Evolutionary conservation across 2,888 invertebrate genomes (phyloP).

Genomic region (Cosmia trapezina): DNA sequence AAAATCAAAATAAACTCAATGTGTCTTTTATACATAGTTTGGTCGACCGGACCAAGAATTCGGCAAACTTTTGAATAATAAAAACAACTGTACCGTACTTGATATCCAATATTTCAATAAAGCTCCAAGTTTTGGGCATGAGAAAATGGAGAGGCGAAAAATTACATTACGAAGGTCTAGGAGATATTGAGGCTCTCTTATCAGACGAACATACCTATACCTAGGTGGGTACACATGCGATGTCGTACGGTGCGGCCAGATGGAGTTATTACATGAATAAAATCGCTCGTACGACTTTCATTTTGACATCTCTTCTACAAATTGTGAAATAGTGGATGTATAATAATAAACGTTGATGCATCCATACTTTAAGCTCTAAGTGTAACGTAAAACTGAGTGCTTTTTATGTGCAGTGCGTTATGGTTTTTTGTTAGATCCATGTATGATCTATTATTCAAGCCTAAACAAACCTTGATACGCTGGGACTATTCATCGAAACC

Average conservation of each 20-base stretch:
- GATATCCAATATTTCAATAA: slow-evolving; percentile 90
- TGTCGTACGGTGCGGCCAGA: slow-evolving; percentile 48
- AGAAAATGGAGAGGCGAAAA: slow-evolving; percentile 87
- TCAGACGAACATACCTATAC: slow-evolving; percentile 68
- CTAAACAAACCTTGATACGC: not conserved
- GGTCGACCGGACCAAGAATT: slow-evolving; percentile 71
- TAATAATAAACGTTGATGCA: slow-evolving; percentile 12
- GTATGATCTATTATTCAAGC: not conserved
- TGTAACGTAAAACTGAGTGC: slow-evolving; percentile 22
- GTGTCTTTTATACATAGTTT: slow-evolving; percentile 75
- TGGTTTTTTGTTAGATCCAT: not conserved
- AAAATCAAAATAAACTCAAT: slow-evolving; percentile 81
- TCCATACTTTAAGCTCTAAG: slow-evolving; percentile 17
- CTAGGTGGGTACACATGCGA: slow-evolving; percentile 51
- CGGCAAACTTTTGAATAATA: slow-evolving; percentile 84
- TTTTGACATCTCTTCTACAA: slow-evolving; percentile 52
- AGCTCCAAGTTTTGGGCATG: slow-evolving; percentile 83
- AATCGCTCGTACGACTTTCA: slow-evolving; percentile 56
- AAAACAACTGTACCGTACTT: slow-evolving; percentile 86
- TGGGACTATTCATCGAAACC: not conserved
- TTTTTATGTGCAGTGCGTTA: not conserved
- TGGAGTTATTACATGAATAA: slow-evolving; percentile 61
- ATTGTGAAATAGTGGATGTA: slow-evolving; percentile 39
- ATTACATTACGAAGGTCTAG: slow-evolving; percentile 87
- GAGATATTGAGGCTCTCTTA: slow-evolving; percentile 82